Base-by-base conservation (phyloP, 2,888 invertebrate genomes). In the Eubasilissa splendida region DNA sequence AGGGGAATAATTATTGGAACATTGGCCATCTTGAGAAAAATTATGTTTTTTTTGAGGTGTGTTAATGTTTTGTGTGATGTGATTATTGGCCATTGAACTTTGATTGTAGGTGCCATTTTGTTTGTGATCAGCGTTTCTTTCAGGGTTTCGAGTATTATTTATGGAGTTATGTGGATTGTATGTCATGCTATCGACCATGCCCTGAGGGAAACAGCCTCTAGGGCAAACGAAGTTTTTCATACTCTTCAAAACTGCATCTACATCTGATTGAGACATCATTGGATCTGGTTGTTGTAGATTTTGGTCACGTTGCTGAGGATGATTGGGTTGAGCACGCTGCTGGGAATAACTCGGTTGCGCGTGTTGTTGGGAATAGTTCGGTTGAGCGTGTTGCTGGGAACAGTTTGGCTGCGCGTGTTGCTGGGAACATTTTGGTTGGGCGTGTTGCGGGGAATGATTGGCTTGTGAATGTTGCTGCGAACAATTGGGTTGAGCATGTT, bases 211-310 rank as follows among this genome's bases (percentile, higher is more conserved):
- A 33, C 11, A 31, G 10, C 63, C 63, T 14, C 63, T 63, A 11
- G 63, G 63, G 63, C 63, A 63, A 22, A 33, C 31, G 33, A 63
- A 63, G 12, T 63, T 63, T 33, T 63, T 63, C 63, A 63, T 63
- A 9, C 63, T 63, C 31, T 63, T 63, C 33, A 63, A 63, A 33
- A 63, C 33, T 5, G 14, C 63, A 31, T 63, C 63, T 1, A 33
- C 63, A 31, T 63, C 63, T 10, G 63, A 42, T 42, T 42, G 63
- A 31, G 63, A 33, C 63, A 63, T 63, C 11, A 31, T 22, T 22
- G 63, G 63, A 10, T 63, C 63, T 14, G 63, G 8, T 31, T 63
- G 63, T 9, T 63, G 63, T 22, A 63, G 33, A 22, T 22, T 4
- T 63, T 63, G 63, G 31, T 10, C 33, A 22, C 11, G 63, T 63